These are phyloP conservation scores for Galaxias olidus DNA, from an alignment of 2,797 vertebrate species.

Conservation along the genomic window DNA sequence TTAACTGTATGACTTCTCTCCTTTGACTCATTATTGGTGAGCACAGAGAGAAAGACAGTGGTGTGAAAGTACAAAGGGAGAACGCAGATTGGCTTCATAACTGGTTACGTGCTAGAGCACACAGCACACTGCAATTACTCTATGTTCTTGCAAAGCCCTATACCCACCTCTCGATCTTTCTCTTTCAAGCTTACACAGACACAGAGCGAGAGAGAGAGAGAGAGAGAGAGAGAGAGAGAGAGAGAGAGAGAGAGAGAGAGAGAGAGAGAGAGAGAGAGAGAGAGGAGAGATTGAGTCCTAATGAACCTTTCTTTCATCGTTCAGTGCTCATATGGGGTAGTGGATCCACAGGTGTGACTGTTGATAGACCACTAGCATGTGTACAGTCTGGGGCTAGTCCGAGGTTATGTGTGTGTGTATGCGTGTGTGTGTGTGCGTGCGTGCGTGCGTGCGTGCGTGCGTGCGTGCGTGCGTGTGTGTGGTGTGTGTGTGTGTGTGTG, in stretches of 20 bases:
- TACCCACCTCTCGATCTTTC: too few relatives aligned
- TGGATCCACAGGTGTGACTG: constrained; percentile 37
- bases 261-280: constrained; percentile 13
- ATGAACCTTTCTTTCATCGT: background rate
- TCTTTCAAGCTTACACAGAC: too few relatives aligned
- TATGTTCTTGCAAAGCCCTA: too few relatives aligned
- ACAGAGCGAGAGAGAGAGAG: too few relatives aligned
- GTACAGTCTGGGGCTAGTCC: too few relatives aligned
- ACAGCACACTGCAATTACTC: too few relatives aligned
- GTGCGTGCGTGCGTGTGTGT: constrained; percentile 6
- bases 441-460: background rate
- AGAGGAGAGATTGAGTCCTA: background rate
- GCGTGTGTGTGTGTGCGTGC: constrained; percentile 14
- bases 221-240: too few relatives aligned
- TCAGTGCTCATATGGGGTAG: background rate
- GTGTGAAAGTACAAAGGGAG: background rate
- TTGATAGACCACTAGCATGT: constrained; percentile 8
- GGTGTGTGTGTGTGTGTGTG: constrained; percentile 5
- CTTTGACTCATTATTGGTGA: constrained; percentile 12
- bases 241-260: background rate
- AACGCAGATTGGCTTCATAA: too few relatives aligned
- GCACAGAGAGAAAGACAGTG: background rate
- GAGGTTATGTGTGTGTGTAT: too few relatives aligned
- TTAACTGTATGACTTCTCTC: background rate
- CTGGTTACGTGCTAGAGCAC: too few relatives aligned